A percentile compares a stretch with the other conserved stretches of the same genome.
phyloP scores from a whole-genome alignment of 2,888 invertebrate genomes.

The Drosophila koepferae region DNA sequence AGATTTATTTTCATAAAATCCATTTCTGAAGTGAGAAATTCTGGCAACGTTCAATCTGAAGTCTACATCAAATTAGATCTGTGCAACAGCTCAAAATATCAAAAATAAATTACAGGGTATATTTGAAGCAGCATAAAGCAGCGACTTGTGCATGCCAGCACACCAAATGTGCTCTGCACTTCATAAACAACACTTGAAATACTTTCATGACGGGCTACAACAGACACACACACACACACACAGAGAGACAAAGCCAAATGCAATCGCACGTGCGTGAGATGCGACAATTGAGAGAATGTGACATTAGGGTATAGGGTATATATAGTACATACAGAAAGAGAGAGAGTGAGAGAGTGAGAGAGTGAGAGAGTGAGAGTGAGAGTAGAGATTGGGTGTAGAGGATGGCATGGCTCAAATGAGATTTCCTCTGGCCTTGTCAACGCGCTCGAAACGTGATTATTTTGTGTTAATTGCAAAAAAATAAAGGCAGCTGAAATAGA shows the following conservation, averaged over 20 bases:
- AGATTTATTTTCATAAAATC: too few relatives aligned
- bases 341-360: not conserved
- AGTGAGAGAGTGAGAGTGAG: not conserved
- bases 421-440: conserved; percentile 58
- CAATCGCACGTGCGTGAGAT: conserved; percentile 59
- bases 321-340: not conserved
- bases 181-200: conserved; percentile 79
- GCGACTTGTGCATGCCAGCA: conserved; percentile 33
- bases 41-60: too few relatives aligned
- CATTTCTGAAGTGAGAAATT: too few relatives aligned
- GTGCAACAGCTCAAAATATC: not conserved
- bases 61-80: too few relatives aligned
- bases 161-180: conserved; percentile 58
- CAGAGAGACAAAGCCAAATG: conserved; percentile 10
- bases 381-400: not conserved
- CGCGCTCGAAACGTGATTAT: conserved; percentile 73
- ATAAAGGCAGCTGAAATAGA: conserved; percentile 21
- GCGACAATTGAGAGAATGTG: conserved; percentile 21
- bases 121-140: not conserved
- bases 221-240: conserved; percentile 7
- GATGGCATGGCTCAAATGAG: conserved; percentile 9
- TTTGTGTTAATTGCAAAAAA: conserved; percentile 69
- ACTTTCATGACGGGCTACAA: conserved; percentile 40
- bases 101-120: conserved; percentile 31
- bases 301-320: conserved; percentile 2